Conservation (phyloP, 2,888 invertebrate genomes). For the Linyphia triangularis region DNA sequence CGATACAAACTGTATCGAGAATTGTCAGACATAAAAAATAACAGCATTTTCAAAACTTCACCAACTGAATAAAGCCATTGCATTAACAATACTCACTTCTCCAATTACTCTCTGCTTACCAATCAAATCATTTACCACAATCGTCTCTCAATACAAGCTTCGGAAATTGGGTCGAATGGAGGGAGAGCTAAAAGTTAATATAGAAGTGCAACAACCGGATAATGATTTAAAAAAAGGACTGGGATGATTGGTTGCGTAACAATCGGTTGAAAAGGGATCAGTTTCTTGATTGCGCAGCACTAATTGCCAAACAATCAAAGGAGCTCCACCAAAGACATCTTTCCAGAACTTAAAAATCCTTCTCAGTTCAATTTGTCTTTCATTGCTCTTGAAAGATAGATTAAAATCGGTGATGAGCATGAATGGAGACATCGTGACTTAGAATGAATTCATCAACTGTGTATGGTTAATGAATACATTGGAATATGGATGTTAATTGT, state of each 20-base stretch:
- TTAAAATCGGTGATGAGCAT: not conserved
- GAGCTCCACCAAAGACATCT: not conserved
- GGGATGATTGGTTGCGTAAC: conserved; percentile 4
- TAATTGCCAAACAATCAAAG: not conserved
- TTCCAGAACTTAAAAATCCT: not conserved
- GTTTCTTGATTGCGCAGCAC: not conserved
- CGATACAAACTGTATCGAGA: too few relatives aligned
- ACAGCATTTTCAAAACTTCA: too few relatives aligned
- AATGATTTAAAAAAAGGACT: conserved; percentile 15
- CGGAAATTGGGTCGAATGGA: conserved; percentile 1
- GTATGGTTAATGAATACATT: too few relatives aligned
- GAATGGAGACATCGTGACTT: too few relatives aligned
- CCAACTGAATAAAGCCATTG: too few relatives aligned
- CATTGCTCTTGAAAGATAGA: not conserved
- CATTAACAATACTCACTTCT: too few relatives aligned
- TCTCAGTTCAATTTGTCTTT: not conserved
- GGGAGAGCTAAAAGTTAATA: not conserved
- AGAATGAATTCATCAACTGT: too few relatives aligned
- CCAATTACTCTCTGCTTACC: too few relatives aligned
- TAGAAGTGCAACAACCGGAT: conserved; percentile 18
- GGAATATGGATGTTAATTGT: too few relatives aligned
- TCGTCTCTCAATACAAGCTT: too few relatives aligned
- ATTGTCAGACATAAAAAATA: too few relatives aligned
- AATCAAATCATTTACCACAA: too few relatives aligned
- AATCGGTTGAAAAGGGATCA: not conserved